Percentiles rank a stretch among this genome's conserved stretches.
Conservation (phyloP, 2,113 vertebrate species). For the Formicarius rufipectus region DNA sequence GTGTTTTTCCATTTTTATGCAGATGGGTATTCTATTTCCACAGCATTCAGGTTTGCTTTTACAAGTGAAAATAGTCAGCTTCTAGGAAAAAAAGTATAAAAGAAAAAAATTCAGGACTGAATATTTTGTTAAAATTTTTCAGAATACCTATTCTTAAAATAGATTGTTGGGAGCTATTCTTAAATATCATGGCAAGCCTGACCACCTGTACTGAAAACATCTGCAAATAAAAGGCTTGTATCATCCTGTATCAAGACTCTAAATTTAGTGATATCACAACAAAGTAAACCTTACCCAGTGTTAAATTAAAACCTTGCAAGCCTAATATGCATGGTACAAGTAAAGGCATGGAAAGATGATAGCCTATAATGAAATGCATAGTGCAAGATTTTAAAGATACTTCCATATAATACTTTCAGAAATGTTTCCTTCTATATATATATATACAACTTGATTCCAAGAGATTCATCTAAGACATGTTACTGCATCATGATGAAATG, state of each 20-base stretch:
- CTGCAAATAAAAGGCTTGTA: background rate
- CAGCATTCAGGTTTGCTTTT: background rate
- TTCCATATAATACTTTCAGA: background rate
- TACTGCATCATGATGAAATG: background rate
- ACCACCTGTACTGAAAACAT: background rate
- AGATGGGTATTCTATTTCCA: background rate
- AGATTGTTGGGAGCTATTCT: background rate
- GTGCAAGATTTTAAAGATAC: background rate
- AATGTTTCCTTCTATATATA: background rate
- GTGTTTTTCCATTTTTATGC: background rate
- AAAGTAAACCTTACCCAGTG: background rate
- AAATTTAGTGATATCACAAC: background rate
- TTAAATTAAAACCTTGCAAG: background rate
- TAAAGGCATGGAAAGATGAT: background rate
- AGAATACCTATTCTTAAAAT: background rate
- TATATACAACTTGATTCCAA: background rate
- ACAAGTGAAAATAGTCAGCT: background rate
- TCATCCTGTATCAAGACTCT: background rate
- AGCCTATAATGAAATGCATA: background rate
- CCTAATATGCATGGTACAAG: background rate
- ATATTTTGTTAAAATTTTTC: background rate
- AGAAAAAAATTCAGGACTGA: background rate
- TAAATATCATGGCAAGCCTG: background rate
- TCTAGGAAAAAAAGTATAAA: background rate
- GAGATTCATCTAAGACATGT: background rate